Evolutionary conservation across 23 tunicate species (phyloP).

Genomic region (Halocynthia aurantium): DNA sequence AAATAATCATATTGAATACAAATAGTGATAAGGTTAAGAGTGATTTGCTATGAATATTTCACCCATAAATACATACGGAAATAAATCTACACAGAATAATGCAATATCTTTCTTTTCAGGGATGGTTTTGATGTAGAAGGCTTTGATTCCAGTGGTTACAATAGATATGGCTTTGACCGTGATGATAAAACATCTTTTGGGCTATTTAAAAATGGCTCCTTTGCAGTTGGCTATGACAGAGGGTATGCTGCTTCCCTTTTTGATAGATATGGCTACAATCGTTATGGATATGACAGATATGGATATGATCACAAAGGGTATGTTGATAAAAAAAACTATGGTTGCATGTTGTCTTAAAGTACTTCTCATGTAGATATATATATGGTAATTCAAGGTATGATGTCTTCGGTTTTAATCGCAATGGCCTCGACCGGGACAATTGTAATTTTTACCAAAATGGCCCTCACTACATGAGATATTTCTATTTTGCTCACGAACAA

Average conservation of each 20-base stretch:
- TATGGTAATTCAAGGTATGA: conserved; percentile 20
- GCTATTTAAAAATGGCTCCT: conserved; percentile 46
- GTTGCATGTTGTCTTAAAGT: too few relatives aligned
- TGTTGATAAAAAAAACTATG: not conserved
- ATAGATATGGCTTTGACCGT: conserved; percentile 66
- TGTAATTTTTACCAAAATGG: conserved; percentile 57
- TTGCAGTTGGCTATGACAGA: conserved; percentile 36
- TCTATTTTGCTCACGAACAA: conserved; percentile 42
- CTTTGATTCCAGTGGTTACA: conserved; percentile 54
- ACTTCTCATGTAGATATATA: not conserved
- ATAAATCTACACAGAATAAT: not conserved
- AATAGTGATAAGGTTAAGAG: not conserved
- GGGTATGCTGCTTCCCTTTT: conserved; percentile 65
- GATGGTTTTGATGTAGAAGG: conserved; percentile 77
- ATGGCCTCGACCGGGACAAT: conserved; percentile 55
- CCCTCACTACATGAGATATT: conserved; percentile 67
- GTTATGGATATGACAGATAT: conserved; percentile 42
- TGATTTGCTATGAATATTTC: not conserved
- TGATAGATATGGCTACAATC: conserved; percentile 64
- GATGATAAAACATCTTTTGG: conserved; percentile 63
- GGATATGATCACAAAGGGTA: conserved; percentile 75
- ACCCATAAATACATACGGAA: not conserved
- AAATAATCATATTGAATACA: not conserved
- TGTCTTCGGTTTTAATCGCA: conserved; percentile 51
- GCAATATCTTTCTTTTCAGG: conserved; percentile 25